These are phyloP conservation scores for Atherinomorus stipes DNA, from an alignment of 2,113 vertebrate genomes.

Conservation along the genomic window DNA sequence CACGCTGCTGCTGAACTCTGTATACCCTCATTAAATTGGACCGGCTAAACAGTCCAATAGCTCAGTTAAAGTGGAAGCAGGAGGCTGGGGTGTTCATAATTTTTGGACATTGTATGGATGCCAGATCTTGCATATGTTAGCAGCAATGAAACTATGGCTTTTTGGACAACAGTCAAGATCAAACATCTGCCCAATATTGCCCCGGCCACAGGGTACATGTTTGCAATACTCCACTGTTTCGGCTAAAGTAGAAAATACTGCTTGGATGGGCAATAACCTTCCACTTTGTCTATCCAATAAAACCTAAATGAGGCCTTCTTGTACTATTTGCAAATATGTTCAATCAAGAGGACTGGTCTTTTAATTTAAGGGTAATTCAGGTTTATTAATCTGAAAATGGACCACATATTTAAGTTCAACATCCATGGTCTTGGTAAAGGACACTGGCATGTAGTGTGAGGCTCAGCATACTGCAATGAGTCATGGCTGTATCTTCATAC, in stretches of 20 bases:
- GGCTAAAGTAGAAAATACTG: neutral
- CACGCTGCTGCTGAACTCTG: conserved; percentile 15
- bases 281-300: conserved; percentile 1
- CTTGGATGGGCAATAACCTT: neutral
- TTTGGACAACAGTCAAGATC: conserved; percentile 46
- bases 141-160: conserved; percentile 30
- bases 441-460: neutral
- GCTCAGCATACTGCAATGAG: neutral
- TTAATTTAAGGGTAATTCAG: neutral
- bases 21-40: neutral
- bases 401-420: neutral
- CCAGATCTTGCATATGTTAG: conserved; percentile 34
- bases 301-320: conserved; percentile 9
- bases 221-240: conserved; percentile 12
- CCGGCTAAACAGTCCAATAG: conserved; percentile 9
- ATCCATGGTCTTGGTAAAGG: neutral
- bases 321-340: neutral
- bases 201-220: conserved; percentile 4
- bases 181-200: conserved; percentile 56
- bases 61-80: conserved; percentile 43
- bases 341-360: neutral
- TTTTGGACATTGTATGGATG: conserved; percentile 39
- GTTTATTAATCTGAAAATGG: conserved; percentile 3
- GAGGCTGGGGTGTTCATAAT: conserved; percentile 24
- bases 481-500: no score